Evolutionary conservation across 2,888 invertebrate genomes (phyloP), one percentile per base, ranked within the genome.

Genomic region (Rhingia campestris): DNA sequence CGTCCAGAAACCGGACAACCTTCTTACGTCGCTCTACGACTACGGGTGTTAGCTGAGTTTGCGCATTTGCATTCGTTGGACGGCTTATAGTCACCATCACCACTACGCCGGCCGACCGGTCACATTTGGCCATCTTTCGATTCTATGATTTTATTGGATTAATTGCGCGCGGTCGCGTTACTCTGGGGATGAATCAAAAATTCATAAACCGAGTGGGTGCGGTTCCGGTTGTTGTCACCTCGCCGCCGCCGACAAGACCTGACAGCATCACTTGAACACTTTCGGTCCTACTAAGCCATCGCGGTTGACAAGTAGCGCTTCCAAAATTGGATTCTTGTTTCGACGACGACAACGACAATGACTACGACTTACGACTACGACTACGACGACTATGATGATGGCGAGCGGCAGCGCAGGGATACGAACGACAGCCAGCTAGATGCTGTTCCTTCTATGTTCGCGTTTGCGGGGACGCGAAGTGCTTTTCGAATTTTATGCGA

Each of bases 401-500:
- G 9, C 61, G n/a, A 9, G 22, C 32, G 33, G 32, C 6, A 7
- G 41, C 7, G 49, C 35, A 51, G 4, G 32, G 53, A 51, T 58
- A 35, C 33, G 5, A 22, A 1, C 45, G n/a, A 12, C 22, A 14
- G 49, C 41, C 39, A 7, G 45, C 45, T 53, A 49, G 59, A 67
- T 67, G 73, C 66, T 61, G 70, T 81, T 76, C 77, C 59, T 81
- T 81, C 81, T 72, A 81, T 81, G 81, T 56, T 72, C 37, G 76
- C 64, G 43, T 56, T 39, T 12, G 59, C 6, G 5, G 47, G 51
- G 66, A 61, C 61, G 73, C 67, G 66, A 58, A 74, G 63, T 74
- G 74, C 41, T 74, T 81, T 82, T 82, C 80, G 84, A 80, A 79
- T 80, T 84, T 84, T 84, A 84, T 82, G 84, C 74, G 80, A 84